Base-by-base conservation (phyloP, 2,888 invertebrate genomes). In the Tillus elongatus region DNA sequence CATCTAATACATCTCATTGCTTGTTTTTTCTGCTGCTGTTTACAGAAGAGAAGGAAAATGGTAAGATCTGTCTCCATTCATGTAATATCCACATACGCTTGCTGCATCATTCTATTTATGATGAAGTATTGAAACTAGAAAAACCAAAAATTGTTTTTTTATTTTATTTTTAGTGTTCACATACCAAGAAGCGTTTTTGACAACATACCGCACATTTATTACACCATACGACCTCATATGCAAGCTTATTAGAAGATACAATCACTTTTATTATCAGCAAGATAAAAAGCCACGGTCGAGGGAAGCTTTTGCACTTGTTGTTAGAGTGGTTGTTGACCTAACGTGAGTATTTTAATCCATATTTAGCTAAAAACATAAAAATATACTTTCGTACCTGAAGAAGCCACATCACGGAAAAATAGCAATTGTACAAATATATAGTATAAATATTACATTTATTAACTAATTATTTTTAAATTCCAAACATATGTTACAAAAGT, bases 111-210 rank as follows among this genome's bases (percentile, higher is more conserved):
- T n/a, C n/a, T n/a, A n/a, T n/a, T n/a, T n/a, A n/a, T n/a, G n/a
- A n/a, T n/a, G n/a, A n/a, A n/a, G n/a, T n/a, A n/a, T n/a, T n/a
- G n/a, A n/a, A n/a, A n/a, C n/a, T n/a, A n/a, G n/a, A n/a, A n/a
- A n/a, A n/a, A n/a, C n/a, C n/a, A n/a, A n/a, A n/a, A n/a, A n/a
- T n/a, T n/a, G n/a, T 27, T 37, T 38, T 31, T 33, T 41, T 39
- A 41, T 45, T 51, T 55, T 50, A 45, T 45, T 60, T 62, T 13
- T 71, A 88, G 89, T 88, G 67, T 86, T 91, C 68, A 75, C 88
- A 65, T 93, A 89, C 69, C 91, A 92, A 72, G 97, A 98, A 73
- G 96, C 97, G 46, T 98, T 98, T 70, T 76, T 97, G 52, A 91
- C 95, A 36, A 98, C 97, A 42, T 98, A 97, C 69, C 77, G 96